Conservation (phyloP, 2,113 vertebrate species). For the Chauna torquata region DNA sequence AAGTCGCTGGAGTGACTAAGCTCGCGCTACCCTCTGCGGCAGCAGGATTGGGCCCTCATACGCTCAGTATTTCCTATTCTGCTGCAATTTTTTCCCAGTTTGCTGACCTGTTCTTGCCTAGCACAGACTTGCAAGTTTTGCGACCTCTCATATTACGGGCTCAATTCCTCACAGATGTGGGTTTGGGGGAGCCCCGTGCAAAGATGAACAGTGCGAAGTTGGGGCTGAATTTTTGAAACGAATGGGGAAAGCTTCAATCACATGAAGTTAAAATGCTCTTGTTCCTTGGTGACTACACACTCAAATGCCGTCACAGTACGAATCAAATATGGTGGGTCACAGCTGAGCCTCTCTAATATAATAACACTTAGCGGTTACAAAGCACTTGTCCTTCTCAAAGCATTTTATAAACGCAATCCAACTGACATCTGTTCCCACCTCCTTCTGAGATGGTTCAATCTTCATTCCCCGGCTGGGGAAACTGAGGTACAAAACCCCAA, state of each 20-base stretch:
- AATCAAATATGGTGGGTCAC: not conserved
- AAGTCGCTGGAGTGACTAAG: not conserved
- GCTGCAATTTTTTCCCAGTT: not conserved
- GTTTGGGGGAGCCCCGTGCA: not conserved
- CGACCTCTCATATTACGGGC: not conserved
- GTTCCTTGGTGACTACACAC: not conserved
- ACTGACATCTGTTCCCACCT: not conserved
- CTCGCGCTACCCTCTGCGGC: fast-evolving
- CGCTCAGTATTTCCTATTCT: not conserved
- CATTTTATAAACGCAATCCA: not conserved
- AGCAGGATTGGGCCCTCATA: not conserved
- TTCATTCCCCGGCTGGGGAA: not conserved
- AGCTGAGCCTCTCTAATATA: not conserved
- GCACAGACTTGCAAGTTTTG: not conserved
- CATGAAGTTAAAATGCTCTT: not conserved
- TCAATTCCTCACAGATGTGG: not conserved
- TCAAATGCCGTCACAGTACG: not conserved
- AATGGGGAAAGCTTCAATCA: not conserved
- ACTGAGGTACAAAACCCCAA: not conserved
- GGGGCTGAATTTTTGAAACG: not conserved
- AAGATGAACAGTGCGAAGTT: not conserved
- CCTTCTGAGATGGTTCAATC: not conserved
- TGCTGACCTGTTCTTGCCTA: not conserved
- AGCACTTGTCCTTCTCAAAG: not conserved
- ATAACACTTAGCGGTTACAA: not conserved